Base-by-base conservation (phyloP, 2,797 vertebrate genomes). In the Enteromius paludinosus region DNA sequence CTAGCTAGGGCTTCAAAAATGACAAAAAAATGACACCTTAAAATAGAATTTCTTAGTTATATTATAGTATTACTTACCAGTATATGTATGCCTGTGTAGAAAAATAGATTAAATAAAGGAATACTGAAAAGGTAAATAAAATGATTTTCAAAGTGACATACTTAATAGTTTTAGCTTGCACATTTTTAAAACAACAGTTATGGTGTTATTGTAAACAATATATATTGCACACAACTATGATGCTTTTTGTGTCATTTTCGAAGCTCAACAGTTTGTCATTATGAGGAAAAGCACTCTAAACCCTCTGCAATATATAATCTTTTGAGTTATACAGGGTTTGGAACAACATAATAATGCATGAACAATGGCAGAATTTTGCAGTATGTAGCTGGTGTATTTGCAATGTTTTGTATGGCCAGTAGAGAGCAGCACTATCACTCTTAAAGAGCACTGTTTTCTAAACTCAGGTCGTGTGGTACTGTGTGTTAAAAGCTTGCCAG, bases 401-500 rank as follows among this genome's bases (percentile, higher is more conserved):
- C 33, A 68, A 1, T 64, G 30, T 69, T 79, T 66, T 43, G 9
- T 65, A 38, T 65, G 30, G 30, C 79, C 89, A 85, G 68, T 59
- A 87, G 89, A 79, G 83, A 84, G 89, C 85, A 88, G 88, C 76
- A 80, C 65, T 82, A 8, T 41, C 62, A 78, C 52, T 81, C 18
- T 84, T 28, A 83, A 59, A 33, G 35, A 35, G 7, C 30, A 11
- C 28, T 47, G 38, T 30, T 18, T 47, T 54, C 25, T 12, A 28
- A 59, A 15, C 47, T 71, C 20, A 56, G 47, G 20, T 23, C 33
- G 54, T 79, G 62, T 66, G n/a, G 23, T 41, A 59, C 30, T 49
- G 5, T 78, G 54, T 78, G 54, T 78, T 83, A 47, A 71, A 83
- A 28, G 54, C 54, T 77, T 61, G 64, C 25, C 11, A 1, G 54